Conservation (phyloP, 1,140 invertebrate species). For the Physella acuta region DNA sequence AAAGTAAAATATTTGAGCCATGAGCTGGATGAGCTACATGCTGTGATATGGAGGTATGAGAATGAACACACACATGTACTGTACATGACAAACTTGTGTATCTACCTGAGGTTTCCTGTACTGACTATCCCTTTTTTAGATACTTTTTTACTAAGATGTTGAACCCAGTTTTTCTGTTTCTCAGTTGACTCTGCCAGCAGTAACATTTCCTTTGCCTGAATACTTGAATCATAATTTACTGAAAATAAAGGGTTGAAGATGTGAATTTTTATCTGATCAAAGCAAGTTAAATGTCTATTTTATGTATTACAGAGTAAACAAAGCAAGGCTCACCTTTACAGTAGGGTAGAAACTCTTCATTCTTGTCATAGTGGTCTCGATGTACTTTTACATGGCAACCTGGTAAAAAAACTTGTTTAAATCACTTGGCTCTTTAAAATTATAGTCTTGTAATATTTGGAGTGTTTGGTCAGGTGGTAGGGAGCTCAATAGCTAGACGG, state of each 20-base stretch:
- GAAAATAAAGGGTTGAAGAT: slow-evolving; percentile 24
- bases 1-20: too few relatives aligned
- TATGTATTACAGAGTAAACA: background rate
- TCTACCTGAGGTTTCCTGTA: slow-evolving; percentile 48
- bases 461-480: background rate
- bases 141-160: slow-evolving; percentile 85
- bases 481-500: too few relatives aligned
- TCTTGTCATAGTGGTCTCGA: slow-evolving; percentile 80
- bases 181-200: slow-evolving; percentile 80
- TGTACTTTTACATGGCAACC: slow-evolving; percentile 96
- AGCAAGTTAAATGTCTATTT: too few relatives aligned
- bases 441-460: too few relatives aligned
- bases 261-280: too few relatives aligned
- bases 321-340: slow-evolving; percentile 14
- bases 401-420: slow-evolving; percentile 54
- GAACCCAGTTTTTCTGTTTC: slow-evolving; percentile 91
- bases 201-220: slow-evolving; percentile 83
- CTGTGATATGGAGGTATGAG: too few relatives aligned
- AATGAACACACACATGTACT: too few relatives aligned
- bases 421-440: too few relatives aligned
- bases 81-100: background rate
- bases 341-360: slow-evolving; percentile 53
- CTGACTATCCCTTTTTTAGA: slow-evolving; percentile 76
- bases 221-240: slow-evolving; percentile 89
- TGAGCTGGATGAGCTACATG: too few relatives aligned